These are phyloP conservation scores for Parauchenoglanis ngamensis DNA, from an alignment of 2,797 vertebrate genomes.

Conservation along the genomic window DNA sequence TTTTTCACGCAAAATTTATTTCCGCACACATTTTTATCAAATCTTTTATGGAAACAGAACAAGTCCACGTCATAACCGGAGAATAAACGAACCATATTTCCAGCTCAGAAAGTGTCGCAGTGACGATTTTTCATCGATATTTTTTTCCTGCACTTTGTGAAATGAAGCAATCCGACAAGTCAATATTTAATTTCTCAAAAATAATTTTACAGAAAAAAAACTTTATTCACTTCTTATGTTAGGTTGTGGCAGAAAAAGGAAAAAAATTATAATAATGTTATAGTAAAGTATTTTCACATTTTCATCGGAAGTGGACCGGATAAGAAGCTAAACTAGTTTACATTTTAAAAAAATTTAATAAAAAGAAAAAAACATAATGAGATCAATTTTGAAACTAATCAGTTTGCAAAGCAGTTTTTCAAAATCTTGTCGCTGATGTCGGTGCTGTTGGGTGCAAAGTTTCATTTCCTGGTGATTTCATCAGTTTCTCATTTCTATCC, in stretches of 20 bases:
- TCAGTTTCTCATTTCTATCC: slow-evolving; percentile 15
- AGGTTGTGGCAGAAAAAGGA: neutral
- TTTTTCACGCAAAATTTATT: neutral
- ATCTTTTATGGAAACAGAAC: neutral
- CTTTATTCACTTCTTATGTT: neutral
- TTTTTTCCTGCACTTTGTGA: neutral
- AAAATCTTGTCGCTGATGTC: too few species aligned
- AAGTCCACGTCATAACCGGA: neutral
- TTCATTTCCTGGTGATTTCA: neutral
- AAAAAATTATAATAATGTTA: neutral
- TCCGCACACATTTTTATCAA: neutral
- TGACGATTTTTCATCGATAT: neutral
- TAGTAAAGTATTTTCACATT: neutral
- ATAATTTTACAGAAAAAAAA: neutral
- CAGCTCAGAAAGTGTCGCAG: neutral
- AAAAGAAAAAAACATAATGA: neutral
- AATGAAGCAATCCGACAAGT: neutral
- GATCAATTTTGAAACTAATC: neutral
- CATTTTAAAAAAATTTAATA: neutral
- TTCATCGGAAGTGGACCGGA: neutral
- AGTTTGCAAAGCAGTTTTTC: neutral
- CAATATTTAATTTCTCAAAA: neutral
- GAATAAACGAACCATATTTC: too few species aligned
- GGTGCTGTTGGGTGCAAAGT: neutral
- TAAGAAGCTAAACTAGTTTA: neutral